phyloP scores from a whole-genome alignment of 2,888 invertebrate genomes.

The Actias luna region DNA sequence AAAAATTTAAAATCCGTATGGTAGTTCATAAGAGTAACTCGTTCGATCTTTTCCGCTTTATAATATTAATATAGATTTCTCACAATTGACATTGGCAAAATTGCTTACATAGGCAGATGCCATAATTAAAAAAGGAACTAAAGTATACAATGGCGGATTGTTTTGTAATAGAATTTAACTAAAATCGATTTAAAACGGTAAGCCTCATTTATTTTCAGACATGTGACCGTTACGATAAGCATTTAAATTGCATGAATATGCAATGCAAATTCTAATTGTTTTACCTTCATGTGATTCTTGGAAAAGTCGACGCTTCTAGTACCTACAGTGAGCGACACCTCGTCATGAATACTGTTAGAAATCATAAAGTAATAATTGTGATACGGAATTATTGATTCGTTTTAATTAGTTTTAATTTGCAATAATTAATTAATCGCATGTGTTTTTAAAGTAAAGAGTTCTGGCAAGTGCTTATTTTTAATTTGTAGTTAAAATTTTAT shows the following conservation, averaged over 20 bases:
- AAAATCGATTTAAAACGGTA: background rate
- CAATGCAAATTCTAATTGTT: slow-evolving; percentile 4
- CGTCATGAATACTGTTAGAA: background rate
- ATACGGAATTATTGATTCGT: background rate
- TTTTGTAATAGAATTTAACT: background rate
- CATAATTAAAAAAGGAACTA: no score
- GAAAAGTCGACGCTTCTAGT: slow-evolving; percentile 3
- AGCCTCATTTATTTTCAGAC: background rate
- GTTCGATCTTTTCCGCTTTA: no score
- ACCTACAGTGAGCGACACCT: background rate
- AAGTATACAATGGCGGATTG: background rate
- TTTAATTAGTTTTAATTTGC: background rate
- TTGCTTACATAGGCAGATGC: no score
- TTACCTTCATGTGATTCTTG: background rate
- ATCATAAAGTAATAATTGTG: background rate
- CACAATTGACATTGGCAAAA: no score
- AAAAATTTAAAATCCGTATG: no score
- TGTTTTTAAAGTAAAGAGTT: background rate
- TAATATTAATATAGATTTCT: no score
- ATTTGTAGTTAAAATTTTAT: background rate
- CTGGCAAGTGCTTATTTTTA: background rate
- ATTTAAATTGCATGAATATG: slow-evolving; percentile 8
- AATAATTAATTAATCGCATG: background rate
- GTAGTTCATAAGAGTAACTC: no score
- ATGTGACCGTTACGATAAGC: background rate